Base-by-base conservation (phyloP, 2,797 vertebrate genomes). In the Podarcis siculus region DNA sequence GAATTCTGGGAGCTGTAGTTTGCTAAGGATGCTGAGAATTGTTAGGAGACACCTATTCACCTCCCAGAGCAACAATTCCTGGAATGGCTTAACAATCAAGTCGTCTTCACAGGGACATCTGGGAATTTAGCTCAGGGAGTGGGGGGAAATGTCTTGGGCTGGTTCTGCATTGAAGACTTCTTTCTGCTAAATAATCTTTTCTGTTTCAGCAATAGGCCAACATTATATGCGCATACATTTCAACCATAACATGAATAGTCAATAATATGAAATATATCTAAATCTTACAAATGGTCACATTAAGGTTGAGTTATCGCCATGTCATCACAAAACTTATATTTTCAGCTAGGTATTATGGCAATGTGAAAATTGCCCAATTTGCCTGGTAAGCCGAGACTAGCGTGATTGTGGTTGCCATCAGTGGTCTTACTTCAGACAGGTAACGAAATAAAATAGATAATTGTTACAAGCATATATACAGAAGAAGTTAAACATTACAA, bases 371-470 rank as follows among this genome's bases (percentile, higher is more conserved):
- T 37, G 72, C 32, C 17, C 72, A 75, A 37, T 39, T 21, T 75
- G 72, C 8, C 21, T 39, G 32, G 19, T 30, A 30, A 71, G 27
- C 61, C 3, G 1, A 64, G 61, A 10, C 17, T 8, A 86, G 25
- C 25, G 21, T 32, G 8, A 66, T 79, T 72, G n/a, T 8, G 1
- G 17, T 4, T 39, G 17, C 32, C 27, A 30, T 73, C 61, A 45
- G 25, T 58, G 15, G 2, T 32, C 35, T 27, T 61, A n/a, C 35
- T 73, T 87, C 32, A 79, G 39, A 5, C 30, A 79, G 4, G 23
- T 55, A n/a, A 75, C 81, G 86, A n/a, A 92, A 87, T 80, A 7
- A 7, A 42, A 39, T 72, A 13, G 3, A 1, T 89, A 61, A 61
- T 80, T 4, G 45, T 77, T 64, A 39, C 3, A 76, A 8, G 27